A percentile compares a stretch with the other conserved stretches of the same genome.
These are phyloP conservation scores for Hoplostethus mediterraneus DNA, from an alignment of 2,797 vertebrate species.

Conservation along the genomic window DNA sequence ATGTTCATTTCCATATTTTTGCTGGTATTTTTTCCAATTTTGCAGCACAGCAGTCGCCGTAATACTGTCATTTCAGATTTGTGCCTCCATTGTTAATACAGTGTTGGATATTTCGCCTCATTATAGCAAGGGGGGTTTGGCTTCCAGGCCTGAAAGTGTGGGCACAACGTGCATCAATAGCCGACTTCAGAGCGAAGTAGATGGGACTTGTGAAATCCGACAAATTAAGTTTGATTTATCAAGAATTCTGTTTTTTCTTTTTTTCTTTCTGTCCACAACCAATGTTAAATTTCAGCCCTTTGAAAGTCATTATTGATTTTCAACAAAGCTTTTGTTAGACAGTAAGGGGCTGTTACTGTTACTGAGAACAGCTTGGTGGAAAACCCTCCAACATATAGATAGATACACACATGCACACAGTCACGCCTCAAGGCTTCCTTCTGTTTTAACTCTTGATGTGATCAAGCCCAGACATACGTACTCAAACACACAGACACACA, in stretches of 20 bases:
- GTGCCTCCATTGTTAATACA: too few relatives aligned
- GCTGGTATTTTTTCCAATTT: too few relatives aligned
- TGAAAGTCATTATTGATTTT: slow-evolving; percentile 44
- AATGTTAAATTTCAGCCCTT: slow-evolving; percentile 16
- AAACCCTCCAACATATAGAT: slow-evolving; percentile 47
- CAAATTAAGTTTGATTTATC: not conserved
- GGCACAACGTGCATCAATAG: too few relatives aligned
- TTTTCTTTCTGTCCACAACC: not conserved
- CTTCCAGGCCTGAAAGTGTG: too few relatives aligned
- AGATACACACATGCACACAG: slow-evolving; percentile 47
- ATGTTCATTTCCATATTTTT: too few relatives aligned
- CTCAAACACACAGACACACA: not conserved
- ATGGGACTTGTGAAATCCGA: too few relatives aligned
- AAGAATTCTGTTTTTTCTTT: slow-evolving; percentile 1
- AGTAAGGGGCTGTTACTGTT: slow-evolving; percentile 32
- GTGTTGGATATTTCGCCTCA: too few relatives aligned
- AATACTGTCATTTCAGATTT: too few relatives aligned
- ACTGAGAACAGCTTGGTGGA: slow-evolving; percentile 28
- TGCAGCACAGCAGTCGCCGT: too few relatives aligned
- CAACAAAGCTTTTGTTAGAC: slow-evolving; percentile 29
- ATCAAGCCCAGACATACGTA: slow-evolving; percentile 21
- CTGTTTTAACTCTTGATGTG: slow-evolving; percentile 56
- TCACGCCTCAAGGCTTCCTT: slow-evolving; percentile 41
- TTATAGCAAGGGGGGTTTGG: too few relatives aligned
- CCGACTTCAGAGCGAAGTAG: too few relatives aligned